These are phyloP conservation scores for Phymastichus coffea DNA, from an alignment of 1,140 invertebrate species.

Conservation along the genomic window DNA sequence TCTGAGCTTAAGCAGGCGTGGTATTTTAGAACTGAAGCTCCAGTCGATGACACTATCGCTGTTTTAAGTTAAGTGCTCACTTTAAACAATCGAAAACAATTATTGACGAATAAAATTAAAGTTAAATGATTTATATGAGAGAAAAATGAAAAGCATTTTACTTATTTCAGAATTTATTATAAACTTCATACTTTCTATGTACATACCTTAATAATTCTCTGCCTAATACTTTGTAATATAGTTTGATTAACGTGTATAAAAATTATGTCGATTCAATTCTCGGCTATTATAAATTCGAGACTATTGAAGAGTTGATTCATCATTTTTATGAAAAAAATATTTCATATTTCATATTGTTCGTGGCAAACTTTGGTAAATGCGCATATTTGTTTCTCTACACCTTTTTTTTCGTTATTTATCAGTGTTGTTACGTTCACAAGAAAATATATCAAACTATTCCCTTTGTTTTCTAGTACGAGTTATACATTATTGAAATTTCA, in stretches of 20 bases:
- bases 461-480: too few relatives aligned
- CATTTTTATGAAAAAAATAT: constrained; percentile 15
- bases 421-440: background rate
- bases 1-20: too few relatives aligned
- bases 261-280: constrained; percentile 14
- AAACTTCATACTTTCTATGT: constrained; percentile 42
- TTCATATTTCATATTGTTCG: background rate
- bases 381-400: background rate
- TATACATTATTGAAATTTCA: too few relatives aligned
- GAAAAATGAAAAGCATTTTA: too few relatives aligned
- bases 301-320: background rate
- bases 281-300: background rate
- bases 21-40: too few relatives aligned
- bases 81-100: too few relatives aligned
- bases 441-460: too few relatives aligned
- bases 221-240: constrained; percentile 18
- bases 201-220: constrained; percentile 34
- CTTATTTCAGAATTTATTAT: too few relatives aligned
- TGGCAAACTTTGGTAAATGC: constrained; percentile 16
- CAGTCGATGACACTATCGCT: too few relatives aligned
- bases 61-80: too few relatives aligned
- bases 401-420: background rate
- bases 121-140: too few relatives aligned
- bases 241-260: constrained; percentile 14
- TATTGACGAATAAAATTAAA: too few relatives aligned